These are phyloP conservation scores for Aplocera efformata DNA, from an alignment of 2,888 invertebrate species.

Conservation along the genomic window DNA sequence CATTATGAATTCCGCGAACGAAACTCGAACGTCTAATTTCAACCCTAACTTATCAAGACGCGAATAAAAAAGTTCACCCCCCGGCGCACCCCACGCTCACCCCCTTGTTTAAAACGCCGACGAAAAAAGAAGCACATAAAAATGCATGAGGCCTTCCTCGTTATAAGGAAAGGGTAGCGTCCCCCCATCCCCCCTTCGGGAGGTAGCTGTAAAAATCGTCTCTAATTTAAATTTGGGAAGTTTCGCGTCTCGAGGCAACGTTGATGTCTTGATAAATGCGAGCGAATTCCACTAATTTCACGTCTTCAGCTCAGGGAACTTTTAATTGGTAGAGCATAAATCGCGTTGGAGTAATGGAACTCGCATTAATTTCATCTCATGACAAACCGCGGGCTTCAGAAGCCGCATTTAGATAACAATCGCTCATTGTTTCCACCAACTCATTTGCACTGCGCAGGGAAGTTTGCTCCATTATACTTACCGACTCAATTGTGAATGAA, in stretches of 20 bases:
- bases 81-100: conserved; percentile 72
- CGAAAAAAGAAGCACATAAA: conserved; percentile 82
- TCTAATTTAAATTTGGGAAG: conserved; percentile 81
- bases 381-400: conserved; percentile 63
- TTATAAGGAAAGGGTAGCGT: conserved; percentile 81
- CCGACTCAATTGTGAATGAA: background rate
- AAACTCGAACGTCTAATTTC: conserved; percentile 81
- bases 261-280: conserved; percentile 80
- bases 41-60: conserved; percentile 82
- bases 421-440: conserved; percentile 64
- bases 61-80: conserved; percentile 80
- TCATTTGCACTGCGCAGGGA: conserved; percentile 11
- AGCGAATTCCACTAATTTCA: conserved; percentile 76
- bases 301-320: conserved; percentile 72
- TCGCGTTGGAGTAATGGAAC: conserved; percentile 63
- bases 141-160: conserved; percentile 82
- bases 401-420: conserved; percentile 69
- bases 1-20: conserved; percentile 81
- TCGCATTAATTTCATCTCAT: conserved; percentile 68
- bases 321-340: conserved; percentile 78
- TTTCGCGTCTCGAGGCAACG: conserved; percentile 74
- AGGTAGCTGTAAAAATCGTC: conserved; percentile 81
- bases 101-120: conserved; percentile 81
- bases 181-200: conserved; percentile 59
- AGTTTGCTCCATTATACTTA: conserved; percentile 5